Evolutionary conservation across 2,888 invertebrate genomes (phyloP), one percentile per base, ranked within the genome.

Genomic region (Ormyrus thymus): DNA sequence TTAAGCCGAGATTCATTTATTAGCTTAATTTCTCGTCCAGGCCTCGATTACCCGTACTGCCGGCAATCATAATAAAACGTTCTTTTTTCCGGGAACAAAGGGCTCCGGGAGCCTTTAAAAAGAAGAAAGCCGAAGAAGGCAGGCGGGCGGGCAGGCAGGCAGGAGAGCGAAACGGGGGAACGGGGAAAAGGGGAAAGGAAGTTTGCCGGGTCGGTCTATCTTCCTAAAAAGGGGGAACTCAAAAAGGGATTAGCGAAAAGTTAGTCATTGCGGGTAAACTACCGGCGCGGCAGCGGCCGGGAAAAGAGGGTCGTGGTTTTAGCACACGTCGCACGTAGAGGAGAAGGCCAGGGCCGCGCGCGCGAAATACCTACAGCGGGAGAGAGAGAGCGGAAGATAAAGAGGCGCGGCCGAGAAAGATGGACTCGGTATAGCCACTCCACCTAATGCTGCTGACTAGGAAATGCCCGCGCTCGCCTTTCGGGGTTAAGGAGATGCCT

Each of bases 401-500:
- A 76, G 71, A 29, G 78, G 51, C 8, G 55, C 0, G 62, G 43
- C 68, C 8, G 46, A 59, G 51, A 53, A n/a, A 53, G 11, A 11
- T 10, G 7, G 46, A 61, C 3, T 13, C 8, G 64, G 13, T n/a
- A 7, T 11, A 61, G 61, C 15, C 72, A 73, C 76, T 76, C 48
- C 53, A 73, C 66, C 74, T 76, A 80, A 77, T 77, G 79, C 66
- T 83, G 84, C 84, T 84, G 84, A 84, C 84, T 83, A 74, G 83
- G 77, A 72, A 80, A 83, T 83, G 82, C 82, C 56, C 55, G 29
- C 50, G 46, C 66, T 59, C 45, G 62, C 66, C 76, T 82, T 82
- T 83, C 80, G 81, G 78, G 85, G 83, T 85, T 83, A 84, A 85
- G 84, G 81, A 81, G 82, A 75, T 77, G 80, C 80, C 29, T 82